These are phyloP conservation scores for Mus minutoides DNA, from an alignment of 2,797 vertebrate species.

Conservation along the genomic window DNA sequence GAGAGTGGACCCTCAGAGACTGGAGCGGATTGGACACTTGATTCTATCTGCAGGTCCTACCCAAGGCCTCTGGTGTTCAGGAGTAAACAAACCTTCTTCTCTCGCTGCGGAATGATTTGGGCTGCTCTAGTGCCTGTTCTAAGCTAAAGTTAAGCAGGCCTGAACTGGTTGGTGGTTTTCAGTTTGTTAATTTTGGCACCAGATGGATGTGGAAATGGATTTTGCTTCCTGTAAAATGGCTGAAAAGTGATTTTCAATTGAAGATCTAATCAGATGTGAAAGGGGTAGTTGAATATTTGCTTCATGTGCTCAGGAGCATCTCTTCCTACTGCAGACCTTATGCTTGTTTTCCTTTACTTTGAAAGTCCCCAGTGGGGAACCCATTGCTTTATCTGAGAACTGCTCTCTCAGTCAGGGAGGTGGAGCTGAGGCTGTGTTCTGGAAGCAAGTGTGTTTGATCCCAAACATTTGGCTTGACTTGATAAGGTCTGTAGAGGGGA, in stretches of 20 bases:
- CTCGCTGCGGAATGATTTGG: background rate
- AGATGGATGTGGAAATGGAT: slow-evolving; percentile 59
- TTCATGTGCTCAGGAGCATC: slow-evolving; percentile 40
- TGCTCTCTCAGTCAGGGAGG: background rate
- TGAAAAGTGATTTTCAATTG: slow-evolving; percentile 70
- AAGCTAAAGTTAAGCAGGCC: slow-evolving; percentile 9
- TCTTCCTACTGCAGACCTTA: background rate
- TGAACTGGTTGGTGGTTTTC: slow-evolving; percentile 36
- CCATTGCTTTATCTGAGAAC: background rate
- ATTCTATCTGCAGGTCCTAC: slow-evolving; percentile 35
- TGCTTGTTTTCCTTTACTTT: slow-evolving; percentile 27
- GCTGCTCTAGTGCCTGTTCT: background rate
- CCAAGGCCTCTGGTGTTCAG: slow-evolving; percentile 5
- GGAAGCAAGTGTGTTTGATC: background rate
- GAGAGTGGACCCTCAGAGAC: slow-evolving; percentile 56
- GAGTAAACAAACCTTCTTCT: background rate
- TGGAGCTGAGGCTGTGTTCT: background rate
- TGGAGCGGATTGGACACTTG: slow-evolving; percentile 15
- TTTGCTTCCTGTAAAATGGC: slow-evolving; percentile 64
- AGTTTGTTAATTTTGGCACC: slow-evolving; percentile 55
- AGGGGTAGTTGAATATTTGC: slow-evolving; percentile 2
- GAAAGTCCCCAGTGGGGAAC: background rate
- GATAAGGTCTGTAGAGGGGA: background rate
- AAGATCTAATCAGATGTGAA: slow-evolving; percentile 61
- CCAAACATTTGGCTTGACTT: background rate